Percentiles rank a stretch among this genome's conserved stretches.
phyloP scores from a whole-genome alignment of 1,140 invertebrate species.

The Aphidius ervi region DNA sequence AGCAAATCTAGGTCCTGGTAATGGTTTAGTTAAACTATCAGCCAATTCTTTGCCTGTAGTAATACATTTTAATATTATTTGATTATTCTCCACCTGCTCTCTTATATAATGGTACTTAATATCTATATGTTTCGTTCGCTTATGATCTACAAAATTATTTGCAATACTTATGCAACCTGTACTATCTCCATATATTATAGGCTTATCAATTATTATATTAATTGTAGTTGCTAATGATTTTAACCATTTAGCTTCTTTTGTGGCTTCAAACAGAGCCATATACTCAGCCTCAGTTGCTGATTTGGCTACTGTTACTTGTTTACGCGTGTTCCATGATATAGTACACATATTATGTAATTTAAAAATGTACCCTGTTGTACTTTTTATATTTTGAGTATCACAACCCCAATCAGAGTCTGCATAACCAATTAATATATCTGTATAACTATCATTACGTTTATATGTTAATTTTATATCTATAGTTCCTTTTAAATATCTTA shows the following conservation, averaged over 20 bases:
- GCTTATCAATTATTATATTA: not conserved
- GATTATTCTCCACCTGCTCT: constrained; percentile 13
- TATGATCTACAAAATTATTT: not conserved
- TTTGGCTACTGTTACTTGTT: not conserved
- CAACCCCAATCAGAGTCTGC: constrained; percentile 8
- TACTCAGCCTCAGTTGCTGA: not conserved
- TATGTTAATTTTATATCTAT: constrained; percentile 35
- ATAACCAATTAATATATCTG: constrained; percentile 20
- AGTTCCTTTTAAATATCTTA: constrained; percentile 37
- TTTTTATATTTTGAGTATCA: not conserved
- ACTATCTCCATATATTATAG: not conserved
- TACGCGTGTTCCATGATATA: constrained; percentile 3
- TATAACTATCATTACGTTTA: not conserved
- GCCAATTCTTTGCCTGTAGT: no score
- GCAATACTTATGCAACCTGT: not conserved
- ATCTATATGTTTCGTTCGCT: not conserved
- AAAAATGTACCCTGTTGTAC: constrained; percentile 7
- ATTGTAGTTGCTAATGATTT: constrained; percentile 8
- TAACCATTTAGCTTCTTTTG: not conserved
- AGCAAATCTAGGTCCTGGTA: no score
- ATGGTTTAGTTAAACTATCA: no score
- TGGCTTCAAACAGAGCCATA: constrained; percentile 4
- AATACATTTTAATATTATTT: no score
- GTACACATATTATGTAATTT: not conserved
- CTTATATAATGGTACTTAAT: constrained; percentile 21